phyloP scores from a whole-genome alignment of 2,888 invertebrate genomes.

The Lamellibrachia columna region DNA sequence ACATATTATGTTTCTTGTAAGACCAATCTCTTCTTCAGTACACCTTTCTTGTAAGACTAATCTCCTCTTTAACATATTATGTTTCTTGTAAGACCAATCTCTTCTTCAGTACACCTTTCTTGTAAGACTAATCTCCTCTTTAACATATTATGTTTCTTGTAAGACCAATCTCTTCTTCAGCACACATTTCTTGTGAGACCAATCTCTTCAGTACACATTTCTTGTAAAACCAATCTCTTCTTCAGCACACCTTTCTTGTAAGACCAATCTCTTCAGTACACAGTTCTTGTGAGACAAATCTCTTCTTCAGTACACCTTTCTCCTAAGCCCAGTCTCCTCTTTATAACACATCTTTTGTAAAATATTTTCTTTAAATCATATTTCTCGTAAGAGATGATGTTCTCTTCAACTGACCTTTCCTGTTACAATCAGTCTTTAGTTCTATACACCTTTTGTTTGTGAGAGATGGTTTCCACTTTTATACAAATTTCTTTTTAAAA shows the following conservation, averaged over 20 bases:
- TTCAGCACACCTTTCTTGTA: neutral
- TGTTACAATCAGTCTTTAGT: neutral
- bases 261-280: neutral
- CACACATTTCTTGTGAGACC: constrained; percentile 82
- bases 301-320: neutral
- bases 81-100: neutral
- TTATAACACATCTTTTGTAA: neutral
- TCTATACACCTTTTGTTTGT: too few relatives aligned
- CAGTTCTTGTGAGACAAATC: neutral
- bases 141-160: too few relatives aligned
- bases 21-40: constrained; percentile 71
- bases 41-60: constrained; percentile 79
- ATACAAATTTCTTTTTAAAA: too few relatives aligned
- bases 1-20: too few relatives aligned
- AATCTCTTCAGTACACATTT: neutral
- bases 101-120: neutral
- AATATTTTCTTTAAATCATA: neutral
- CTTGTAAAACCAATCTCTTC: neutral
- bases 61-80: neutral
- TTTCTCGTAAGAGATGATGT: neutral
- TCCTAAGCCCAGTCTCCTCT: too few relatives aligned
- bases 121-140: neutral
- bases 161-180: constrained; percentile 68
- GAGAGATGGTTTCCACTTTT: too few relatives aligned
- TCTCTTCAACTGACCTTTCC: neutral